Conservation (phyloP, 2,888 invertebrate genomes). For the Parnassius apollo region DNA sequence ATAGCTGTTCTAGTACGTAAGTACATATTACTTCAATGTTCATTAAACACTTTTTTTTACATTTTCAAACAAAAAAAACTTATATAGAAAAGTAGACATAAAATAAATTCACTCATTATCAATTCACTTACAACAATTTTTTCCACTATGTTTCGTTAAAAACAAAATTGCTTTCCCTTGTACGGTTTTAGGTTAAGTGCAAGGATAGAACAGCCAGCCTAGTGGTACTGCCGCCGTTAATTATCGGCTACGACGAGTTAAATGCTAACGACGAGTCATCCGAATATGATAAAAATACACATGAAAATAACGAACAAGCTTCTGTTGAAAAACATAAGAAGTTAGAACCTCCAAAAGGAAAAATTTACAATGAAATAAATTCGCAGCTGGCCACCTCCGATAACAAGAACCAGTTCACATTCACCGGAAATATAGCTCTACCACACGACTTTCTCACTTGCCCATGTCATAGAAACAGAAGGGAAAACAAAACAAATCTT, state of each 20-base stretch:
- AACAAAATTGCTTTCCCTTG: background rate
- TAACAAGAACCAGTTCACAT: background rate
- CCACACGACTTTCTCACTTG: background rate
- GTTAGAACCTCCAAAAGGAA: background rate
- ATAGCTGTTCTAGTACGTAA: no score
- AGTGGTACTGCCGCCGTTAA: slow-evolving; percentile 59
- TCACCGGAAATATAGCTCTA: background rate
- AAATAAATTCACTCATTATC: no score
- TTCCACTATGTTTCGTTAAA: background rate
- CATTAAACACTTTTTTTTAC: no score
- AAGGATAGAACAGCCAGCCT: slow-evolving; percentile 54
- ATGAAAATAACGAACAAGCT: background rate
- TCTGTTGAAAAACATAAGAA: no score
- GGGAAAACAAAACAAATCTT: background rate
- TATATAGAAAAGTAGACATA: background rate
- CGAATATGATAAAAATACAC: slow-evolving; percentile 7
- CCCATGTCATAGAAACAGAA: background rate
- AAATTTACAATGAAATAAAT: background rate
- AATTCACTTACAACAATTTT: no score
- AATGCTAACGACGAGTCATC: slow-evolving; percentile 34
- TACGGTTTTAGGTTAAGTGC: slow-evolving; percentile 38
- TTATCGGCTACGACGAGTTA: slow-evolving; percentile 63
- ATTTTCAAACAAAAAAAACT: background rate
- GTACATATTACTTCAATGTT: no score
- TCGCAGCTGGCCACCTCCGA: no score